These are phyloP conservation scores for Cephus spinipes DNA, from an alignment of 2,888 invertebrate genomes.

Conservation along the genomic window DNA sequence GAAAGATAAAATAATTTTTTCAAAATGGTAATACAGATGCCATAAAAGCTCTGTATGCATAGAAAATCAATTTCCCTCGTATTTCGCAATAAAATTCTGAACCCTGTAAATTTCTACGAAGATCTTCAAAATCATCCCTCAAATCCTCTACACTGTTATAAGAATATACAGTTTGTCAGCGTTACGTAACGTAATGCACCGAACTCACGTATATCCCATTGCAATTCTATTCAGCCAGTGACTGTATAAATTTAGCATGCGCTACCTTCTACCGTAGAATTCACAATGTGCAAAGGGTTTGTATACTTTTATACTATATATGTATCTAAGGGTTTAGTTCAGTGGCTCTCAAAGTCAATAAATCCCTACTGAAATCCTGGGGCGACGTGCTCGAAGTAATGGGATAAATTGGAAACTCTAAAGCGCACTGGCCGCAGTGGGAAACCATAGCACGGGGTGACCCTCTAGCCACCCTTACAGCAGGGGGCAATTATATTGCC, in stretches of 20 bases:
- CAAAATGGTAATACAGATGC: neutral
- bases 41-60: neutral
- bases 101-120: neutral
- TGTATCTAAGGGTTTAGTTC: neutral
- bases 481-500: neutral
- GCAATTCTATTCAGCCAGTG: neutral
- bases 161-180: neutral
- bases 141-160: neutral
- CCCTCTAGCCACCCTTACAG: conserved; percentile 11
- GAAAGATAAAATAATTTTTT: neutral
- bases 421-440: conserved; percentile 17
- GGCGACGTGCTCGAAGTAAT: conserved; percentile 20
- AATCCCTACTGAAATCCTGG: conserved; percentile 11
- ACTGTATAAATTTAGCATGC: neutral
- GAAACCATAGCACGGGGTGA: conserved; percentile 9
- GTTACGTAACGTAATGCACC: neutral
- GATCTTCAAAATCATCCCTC: neutral
- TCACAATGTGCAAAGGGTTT: neutral
- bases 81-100: neutral
- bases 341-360: conserved; percentile 33
- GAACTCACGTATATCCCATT: neutral
- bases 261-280: neutral
- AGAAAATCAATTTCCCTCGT: neutral
- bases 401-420: conserved; percentile 44
- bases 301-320: neutral